Evolutionary conservation across 2,113 vertebrate species (phyloP).

Genomic region (Melanostigma gelatinosum): DNA sequence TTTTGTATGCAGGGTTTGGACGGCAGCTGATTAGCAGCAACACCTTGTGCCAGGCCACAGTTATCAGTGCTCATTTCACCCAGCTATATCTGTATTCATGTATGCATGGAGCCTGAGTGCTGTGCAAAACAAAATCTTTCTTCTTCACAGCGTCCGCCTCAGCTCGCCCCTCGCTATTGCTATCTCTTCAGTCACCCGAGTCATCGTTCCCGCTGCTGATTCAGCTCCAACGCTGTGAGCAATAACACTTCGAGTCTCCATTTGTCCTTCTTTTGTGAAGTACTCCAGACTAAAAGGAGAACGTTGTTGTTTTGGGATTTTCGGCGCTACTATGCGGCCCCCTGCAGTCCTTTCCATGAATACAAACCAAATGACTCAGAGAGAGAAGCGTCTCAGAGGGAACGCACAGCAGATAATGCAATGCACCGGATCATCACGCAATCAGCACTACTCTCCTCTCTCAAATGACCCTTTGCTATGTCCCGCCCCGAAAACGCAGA

Average conservation of each 20-base stretch:
- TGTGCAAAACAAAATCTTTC: slow-evolving; percentile 52
- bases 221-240: slow-evolving; percentile 21
- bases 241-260: slow-evolving; percentile 21
- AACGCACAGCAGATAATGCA: slow-evolving; percentile 36
- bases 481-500: no score
- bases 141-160: slow-evolving; percentile 26
- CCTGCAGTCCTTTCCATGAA: slow-evolving; percentile 25
- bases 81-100: slow-evolving; percentile 67
- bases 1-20: slow-evolving; percentile 41
- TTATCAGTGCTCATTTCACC: slow-evolving; percentile 65
- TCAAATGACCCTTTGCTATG: slow-evolving; percentile 10
- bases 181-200: background rate
- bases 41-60: slow-evolving; percentile 67
- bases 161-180: slow-evolving; percentile 10
- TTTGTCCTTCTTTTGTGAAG: slow-evolving; percentile 24
- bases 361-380: slow-evolving; percentile 46
- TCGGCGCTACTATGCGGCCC: slow-evolving; percentile 7
- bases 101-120: slow-evolving; percentile 60
- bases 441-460: slow-evolving; percentile 9
- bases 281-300: slow-evolving; percentile 31
- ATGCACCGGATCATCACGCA: slow-evolving; percentile 19
- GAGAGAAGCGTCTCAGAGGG: slow-evolving; percentile 22
- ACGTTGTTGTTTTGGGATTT: slow-evolving; percentile 14
- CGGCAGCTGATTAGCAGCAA: slow-evolving; percentile 67
- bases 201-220: slow-evolving; percentile 6